Base-by-base conservation (phyloP, 2,888 invertebrate genomes). In the Drosophila kambysellisi region DNA sequence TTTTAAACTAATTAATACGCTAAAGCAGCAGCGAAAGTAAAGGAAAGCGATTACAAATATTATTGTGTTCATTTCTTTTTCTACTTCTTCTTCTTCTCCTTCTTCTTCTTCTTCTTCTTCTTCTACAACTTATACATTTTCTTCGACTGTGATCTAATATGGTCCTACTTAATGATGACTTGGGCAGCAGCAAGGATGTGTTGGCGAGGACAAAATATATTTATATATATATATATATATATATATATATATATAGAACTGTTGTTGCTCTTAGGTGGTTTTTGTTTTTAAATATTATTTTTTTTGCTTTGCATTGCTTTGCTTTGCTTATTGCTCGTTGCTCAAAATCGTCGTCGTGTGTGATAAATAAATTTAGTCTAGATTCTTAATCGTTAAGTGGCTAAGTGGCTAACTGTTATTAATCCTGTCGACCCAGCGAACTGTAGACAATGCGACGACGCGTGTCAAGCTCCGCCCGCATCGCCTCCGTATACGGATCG, bases 401-500 rank as follows among this genome's bases (percentile, higher is more conserved):
- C 12, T 25, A 12, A n/a, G 29, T 37, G 29, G 17, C 54, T 29
- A 29, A 37, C 9, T 53, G 8, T 35, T 59, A 32, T 57, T 74
- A 67, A 57, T 77, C 80, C 66, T 73, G 75, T 7, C 77, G 76
- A 12, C 92, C 92, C 35, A 93, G 82, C 60, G 94, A 92, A 43
- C 93, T 92, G 88, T 94, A 95, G 30, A 95, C 94, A 57, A 93
- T 92, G 66, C 94, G 92, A 76, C 94, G 94, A 71, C 94, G 94
- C 29, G 91, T 90, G 58, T 94, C 92, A 32, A 95, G 88, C 71
- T 93, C 92, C 51, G 91, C 83, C 9, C 90, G 94, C 96, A 97
- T 96, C 17, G 94, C 93, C 0, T 94, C 91, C 0, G 95, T 95
- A 91, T 95, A 97, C 0, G 96, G 96, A 82, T 97, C 96, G 83